phyloP scores from a whole-genome alignment of 2,113 vertebrate genomes.

The Solea solea region DNA sequence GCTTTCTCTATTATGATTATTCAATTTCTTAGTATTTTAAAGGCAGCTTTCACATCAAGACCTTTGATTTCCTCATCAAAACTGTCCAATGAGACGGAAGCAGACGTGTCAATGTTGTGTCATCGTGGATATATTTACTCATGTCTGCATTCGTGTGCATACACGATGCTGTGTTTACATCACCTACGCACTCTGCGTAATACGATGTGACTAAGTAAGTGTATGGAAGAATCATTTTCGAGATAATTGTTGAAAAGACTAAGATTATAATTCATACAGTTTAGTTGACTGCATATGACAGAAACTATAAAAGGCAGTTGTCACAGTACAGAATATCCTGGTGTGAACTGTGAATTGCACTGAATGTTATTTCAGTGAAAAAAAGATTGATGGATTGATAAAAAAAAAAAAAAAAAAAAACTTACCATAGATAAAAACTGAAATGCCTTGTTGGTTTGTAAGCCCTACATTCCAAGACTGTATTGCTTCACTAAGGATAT shows the following conservation, averaged over 20 bases:
- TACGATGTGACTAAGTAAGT: not conserved
- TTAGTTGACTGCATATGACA: no score
- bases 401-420: no score
- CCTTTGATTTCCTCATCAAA: no score
- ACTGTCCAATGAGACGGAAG: not conserved
- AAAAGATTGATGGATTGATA: not conserved
- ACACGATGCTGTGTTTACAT: constrained; percentile 23
- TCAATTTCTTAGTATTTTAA: not conserved
- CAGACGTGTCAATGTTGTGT: constrained; percentile 1
- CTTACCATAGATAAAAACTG: not conserved
- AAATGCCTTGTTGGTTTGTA: not conserved
- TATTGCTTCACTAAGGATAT: not conserved
- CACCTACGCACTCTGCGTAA: not conserved
- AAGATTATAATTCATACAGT: no score
- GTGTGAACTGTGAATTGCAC: no score
- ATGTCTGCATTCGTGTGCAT: constrained; percentile 45
- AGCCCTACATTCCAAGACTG: not conserved
- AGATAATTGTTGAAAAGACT: no score
- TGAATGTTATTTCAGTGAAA: not conserved
- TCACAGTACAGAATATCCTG: not conserved
- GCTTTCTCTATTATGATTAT: not conserved
- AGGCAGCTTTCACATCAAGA: not conserved
- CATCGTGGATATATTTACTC: constrained; percentile 26
- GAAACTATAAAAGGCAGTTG: no score
- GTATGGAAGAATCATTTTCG: not conserved